These are phyloP conservation scores for Lithobates sylvaticus DNA, from an alignment of 2,797 vertebrate species.

Conservation along the genomic window DNA sequence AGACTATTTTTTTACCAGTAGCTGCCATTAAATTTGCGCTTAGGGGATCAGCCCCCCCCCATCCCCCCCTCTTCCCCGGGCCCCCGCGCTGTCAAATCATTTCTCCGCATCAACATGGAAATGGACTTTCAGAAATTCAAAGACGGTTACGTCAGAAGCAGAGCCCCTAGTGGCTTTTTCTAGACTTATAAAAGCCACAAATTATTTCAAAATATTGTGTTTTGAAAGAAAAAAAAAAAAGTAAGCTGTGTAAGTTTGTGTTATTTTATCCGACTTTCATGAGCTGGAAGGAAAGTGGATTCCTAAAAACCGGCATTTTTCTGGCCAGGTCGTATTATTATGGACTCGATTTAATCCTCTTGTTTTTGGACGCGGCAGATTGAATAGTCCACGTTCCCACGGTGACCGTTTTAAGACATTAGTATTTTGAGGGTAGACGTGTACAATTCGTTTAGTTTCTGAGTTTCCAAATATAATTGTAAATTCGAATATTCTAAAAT, in stretches of 20 bases:
- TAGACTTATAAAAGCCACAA: slow-evolving; percentile 81
- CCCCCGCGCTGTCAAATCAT: slow-evolving; percentile 71
- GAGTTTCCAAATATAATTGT: too few relatives aligned
- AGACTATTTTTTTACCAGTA: slow-evolving; percentile 81
- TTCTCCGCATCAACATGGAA: slow-evolving; percentile 77
- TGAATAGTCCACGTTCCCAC: too few relatives aligned
- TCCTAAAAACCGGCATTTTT: slow-evolving; percentile 56
- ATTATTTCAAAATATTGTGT: slow-evolving; percentile 84
- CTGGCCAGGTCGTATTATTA: slow-evolving; percentile 60
- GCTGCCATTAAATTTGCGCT: slow-evolving; percentile 77
- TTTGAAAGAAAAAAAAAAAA: slow-evolving; percentile 70
- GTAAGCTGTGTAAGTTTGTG: slow-evolving; percentile 81
- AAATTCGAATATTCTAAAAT: too few relatives aligned
- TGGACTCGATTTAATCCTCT: slow-evolving; percentile 24
- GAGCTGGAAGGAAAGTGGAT: slow-evolving; percentile 74
- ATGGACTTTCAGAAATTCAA: slow-evolving; percentile 85
- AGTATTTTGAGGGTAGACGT: too few relatives aligned
- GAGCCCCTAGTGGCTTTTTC: slow-evolving; percentile 78
- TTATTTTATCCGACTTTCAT: slow-evolving; percentile 82
- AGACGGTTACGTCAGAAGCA: slow-evolving; percentile 84
- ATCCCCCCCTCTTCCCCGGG: slow-evolving; percentile 32
- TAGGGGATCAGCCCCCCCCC: slow-evolving; percentile 67
- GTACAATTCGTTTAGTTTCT: too few relatives aligned
- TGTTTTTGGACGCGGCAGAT: slow-evolving; percentile 3
- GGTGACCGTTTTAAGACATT: too few relatives aligned